Evolutionary conservation across 2,113 vertebrate genomes (phyloP).

Genomic region (Heterotis niloticus): DNA sequence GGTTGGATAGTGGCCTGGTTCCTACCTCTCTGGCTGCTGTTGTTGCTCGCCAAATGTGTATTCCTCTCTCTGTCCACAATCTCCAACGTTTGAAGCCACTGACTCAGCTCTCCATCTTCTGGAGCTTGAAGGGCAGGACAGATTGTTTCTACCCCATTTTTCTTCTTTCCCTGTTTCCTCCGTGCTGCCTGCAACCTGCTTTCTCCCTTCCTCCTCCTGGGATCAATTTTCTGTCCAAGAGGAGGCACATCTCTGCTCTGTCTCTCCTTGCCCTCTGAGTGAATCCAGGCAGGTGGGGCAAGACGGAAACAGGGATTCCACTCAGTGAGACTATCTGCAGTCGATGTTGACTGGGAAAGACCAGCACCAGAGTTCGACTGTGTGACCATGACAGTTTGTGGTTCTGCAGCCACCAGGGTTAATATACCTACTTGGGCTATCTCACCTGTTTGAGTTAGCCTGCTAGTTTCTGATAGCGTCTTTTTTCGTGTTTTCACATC

Average conservation of each 20-base stretch:
- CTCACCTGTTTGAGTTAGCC: background rate
- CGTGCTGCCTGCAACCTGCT: slow-evolving; percentile 9
- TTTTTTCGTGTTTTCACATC: background rate
- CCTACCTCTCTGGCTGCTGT: background rate
- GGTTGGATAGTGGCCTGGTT: background rate
- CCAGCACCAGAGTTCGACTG: background rate
- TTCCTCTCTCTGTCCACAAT: slow-evolving; percentile 28
- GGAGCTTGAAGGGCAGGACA: slow-evolving; percentile 10
- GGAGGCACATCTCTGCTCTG: slow-evolving; percentile 32
- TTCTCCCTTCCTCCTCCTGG: slow-evolving; percentile 20
- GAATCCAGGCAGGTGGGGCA: slow-evolving; percentile 2
- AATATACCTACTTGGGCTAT: background rate
- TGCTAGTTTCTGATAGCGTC: background rate
- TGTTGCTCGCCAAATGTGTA: slow-evolving; percentile 3
- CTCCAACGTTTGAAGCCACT: slow-evolving; percentile 43
- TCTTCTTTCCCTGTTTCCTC: background rate
- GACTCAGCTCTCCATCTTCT: slow-evolving; percentile 33
- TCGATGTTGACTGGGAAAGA: background rate
- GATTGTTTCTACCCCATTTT: slow-evolving; percentile 6
- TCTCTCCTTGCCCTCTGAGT: slow-evolving; percentile 14
- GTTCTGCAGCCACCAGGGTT: background rate
- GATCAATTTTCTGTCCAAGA: background rate
- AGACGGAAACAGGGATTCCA: slow-evolving; percentile 5
- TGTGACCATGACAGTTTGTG: background rate
- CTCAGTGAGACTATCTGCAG: too few species aligned